Base-by-base conservation (phyloP, 2,888 invertebrate species). In the Theretra japonica region DNA sequence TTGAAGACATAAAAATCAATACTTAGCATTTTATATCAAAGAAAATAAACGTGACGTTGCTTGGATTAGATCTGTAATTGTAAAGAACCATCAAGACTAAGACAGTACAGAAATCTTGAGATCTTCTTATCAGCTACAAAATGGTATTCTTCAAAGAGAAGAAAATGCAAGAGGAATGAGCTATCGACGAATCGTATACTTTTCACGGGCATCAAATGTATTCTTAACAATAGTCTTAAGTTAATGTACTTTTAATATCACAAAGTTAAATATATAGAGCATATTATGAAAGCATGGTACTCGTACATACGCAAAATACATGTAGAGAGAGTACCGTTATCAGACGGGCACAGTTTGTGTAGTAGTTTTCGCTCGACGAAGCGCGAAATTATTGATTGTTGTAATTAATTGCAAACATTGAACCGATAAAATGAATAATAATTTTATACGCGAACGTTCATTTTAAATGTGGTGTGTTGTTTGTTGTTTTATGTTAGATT, bases 301-400 rank as follows among this genome's bases (percentile, higher is more conserved):
- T 15, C 7, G 59, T 70, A 60, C 59, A 23, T 48, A 70, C 68
- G n/a, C 59, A 17, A 33, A 50, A 17, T 21, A 53, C 53, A 53
- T 53, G 53, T 28, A 60, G 48, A 19, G 50, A 30, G 30, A 48
- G 33, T 72, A 56, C 21, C 62, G 62, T 73, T 89, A 90, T 91
- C 90, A 80, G 82, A 33, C 76, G 79, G 81, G 78, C 78, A 78
- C 89, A 88, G 88, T 82, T 78, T 81, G 85, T 86, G 85, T 83
- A 80, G 86, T 83, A 86, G 86, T 88, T 88, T 88, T 88, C 89
- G 86, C 89, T 89, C 87, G 83, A 78, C 85, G 82, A 81, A 91
- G 91, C 91, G 84, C 85, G 82, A 89, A 89, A 92, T 91, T 92
- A 91, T 92, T 90, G 91, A 92, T 90, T 88, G 86, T 88, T 87